Percentiles rank a stretch among this genome's conserved stretches.
Conservation (phyloP, 2,113 vertebrate genomes). For the Gallinago media region DNA sequence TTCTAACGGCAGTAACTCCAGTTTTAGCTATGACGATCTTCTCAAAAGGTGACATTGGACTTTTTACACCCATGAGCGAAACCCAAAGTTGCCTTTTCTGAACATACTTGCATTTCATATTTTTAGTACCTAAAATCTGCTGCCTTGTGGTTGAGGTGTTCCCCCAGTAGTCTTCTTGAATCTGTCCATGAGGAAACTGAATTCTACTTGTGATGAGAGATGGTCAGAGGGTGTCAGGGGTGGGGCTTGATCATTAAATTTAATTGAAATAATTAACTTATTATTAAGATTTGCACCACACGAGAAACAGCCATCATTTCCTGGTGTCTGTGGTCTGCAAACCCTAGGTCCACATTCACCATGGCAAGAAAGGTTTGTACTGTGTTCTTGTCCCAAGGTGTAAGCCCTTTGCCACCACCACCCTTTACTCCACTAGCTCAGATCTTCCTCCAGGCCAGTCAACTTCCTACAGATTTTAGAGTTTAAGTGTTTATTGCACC, state of each 20-base stretch:
- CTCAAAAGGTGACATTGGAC: not conserved
- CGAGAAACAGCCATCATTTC: not conserved
- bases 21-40: not conserved
- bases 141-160: not conserved
- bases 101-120: not conserved
- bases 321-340: not conserved
- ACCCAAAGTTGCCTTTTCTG: not conserved
- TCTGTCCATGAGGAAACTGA: not conserved
- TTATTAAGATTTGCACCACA: not conserved
- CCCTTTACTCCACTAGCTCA: rapidly evolving
- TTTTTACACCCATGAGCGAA: not conserved
- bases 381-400: rapidly evolving
- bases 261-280: not conserved
- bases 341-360: not conserved
- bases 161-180: not conserved
- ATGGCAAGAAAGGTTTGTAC: not conserved
- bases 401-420: not conserved
- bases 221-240: not conserved
- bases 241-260: not conserved
- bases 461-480: not conserved
- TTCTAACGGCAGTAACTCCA: not conserved
- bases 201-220: not conserved
- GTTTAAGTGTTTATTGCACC: not conserved
- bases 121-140: not conserved
- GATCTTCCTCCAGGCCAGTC: not conserved